phyloP scores from a whole-genome alignment of 2,797 vertebrate genomes.

The Chelon labrosus region DNA sequence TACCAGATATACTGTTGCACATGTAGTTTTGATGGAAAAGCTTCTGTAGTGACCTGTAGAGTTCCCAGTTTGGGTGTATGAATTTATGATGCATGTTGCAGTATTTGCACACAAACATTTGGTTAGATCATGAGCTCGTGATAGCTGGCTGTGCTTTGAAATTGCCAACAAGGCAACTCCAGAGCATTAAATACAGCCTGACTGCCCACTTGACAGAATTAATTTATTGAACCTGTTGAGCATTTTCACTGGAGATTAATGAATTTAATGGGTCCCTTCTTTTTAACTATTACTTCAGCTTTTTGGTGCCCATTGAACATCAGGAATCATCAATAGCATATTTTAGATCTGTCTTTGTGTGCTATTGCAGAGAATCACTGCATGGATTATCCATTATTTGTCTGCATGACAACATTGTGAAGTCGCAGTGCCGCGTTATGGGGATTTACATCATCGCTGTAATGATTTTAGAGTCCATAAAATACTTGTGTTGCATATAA shows the following conservation, averaged over 20 bases:
- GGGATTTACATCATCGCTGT: constrained; percentile 25
- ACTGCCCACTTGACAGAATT: background rate
- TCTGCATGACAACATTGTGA: constrained; percentile 17
- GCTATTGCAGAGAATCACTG: constrained; percentile 1
- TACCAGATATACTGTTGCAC: too few relatives aligned
- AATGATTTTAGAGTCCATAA: constrained; percentile 24
- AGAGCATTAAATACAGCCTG: background rate
- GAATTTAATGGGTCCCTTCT: background rate
- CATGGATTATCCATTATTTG: constrained; percentile 12
- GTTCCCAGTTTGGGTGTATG: too few relatives aligned
- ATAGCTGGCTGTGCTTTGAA: too few relatives aligned
- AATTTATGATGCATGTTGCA: too few relatives aligned
- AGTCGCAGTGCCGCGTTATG: background rate
- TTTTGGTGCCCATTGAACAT: background rate
- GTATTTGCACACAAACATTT: too few relatives aligned
- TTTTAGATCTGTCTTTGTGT: constrained; percentile 2
- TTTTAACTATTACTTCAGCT: background rate
- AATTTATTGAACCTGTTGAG: too few relatives aligned
- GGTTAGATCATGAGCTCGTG: too few relatives aligned
- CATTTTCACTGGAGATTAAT: too few relatives aligned
- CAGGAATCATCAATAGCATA: background rate
- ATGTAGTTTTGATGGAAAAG: too few relatives aligned
- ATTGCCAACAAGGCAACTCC: too few relatives aligned
- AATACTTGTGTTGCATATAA: constrained; percentile 26
- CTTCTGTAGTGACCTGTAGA: too few relatives aligned